Evolutionary conservation across 2,113 vertebrate genomes (phyloP), one percentile per base, ranked within the genome.

Genomic region (Anoura caudifer): DNA sequence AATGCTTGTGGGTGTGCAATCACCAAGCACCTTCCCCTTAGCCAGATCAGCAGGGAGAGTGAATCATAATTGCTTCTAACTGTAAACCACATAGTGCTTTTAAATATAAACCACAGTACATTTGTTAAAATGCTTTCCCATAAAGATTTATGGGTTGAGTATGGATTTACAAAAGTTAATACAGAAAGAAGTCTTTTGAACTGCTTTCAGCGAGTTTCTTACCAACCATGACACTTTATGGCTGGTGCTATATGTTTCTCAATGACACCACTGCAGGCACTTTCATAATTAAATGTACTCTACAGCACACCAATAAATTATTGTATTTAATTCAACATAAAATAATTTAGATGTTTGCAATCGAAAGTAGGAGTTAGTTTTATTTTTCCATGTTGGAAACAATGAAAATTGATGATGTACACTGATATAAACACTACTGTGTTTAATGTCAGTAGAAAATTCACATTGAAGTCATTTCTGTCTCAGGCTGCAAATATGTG

Each of bases 401-500:
- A 90, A 96, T 85, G 45, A 91, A 92, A 6, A 19, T 73, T 10
- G 13, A 84, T 85, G 65, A 84, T 73, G 12, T 94, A 59, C 61
- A 61, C 43, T 10, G 41, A 95, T 50, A 95, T 47, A 75, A 96
- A 90, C 19, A 61, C 43, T 72, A 87, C 15, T 84, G 11, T 77
- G 72, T 76, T 89, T 96, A 94, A 95, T n/a, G n/a, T n/a, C n/a
- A 56, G 33, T 63, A 76, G 47, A 93, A 80, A 96, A 93, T 80
- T 94, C 80, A 93, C 22, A 43, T 10, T 28, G 26, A 91, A 93
- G n/a, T 47, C 52, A 75, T 69, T 95, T 83, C 72, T 87, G 24
- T 50, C 38, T 94, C 67, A 85, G 67, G 50, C 75, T 97, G 79
- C 91, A 98, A 97, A 98, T 96, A 98, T 97, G 90, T 94, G 84